phyloP scores from a whole-genome alignment of 2,113 vertebrate species.

The Numenius arquata region DNA sequence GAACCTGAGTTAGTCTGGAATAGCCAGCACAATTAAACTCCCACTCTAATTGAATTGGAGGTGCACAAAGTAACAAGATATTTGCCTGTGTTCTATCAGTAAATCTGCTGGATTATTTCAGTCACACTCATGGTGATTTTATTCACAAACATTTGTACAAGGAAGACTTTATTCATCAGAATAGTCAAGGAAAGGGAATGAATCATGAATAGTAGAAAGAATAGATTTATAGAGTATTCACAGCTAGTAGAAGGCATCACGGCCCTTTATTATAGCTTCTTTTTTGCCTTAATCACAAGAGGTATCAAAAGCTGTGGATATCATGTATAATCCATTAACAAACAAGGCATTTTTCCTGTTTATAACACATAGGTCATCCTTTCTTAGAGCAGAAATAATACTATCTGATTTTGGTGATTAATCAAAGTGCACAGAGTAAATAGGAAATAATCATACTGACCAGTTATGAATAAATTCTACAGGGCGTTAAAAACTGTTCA shows the following conservation, averaged over 20 bases:
- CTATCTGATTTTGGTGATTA: constrained; percentile 28
- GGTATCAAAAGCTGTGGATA: not conserved
- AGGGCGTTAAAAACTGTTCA: not conserved
- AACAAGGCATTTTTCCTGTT: not conserved
- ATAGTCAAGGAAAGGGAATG: not conserved
- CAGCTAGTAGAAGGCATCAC: not conserved
- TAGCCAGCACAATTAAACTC: not conserved
- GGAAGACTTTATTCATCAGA: not conserved
- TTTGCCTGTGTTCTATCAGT: not conserved
- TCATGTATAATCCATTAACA: constrained; percentile 34
- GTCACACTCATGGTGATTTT: not conserved
- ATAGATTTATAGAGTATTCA: not conserved
- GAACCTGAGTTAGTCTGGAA: not conserved
- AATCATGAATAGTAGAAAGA: not conserved
- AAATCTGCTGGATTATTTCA: not conserved
- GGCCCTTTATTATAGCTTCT: not conserved
- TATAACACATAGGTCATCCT: not conserved
- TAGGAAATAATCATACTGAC: constrained; percentile 24
- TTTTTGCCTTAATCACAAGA: not conserved
- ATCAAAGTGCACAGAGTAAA: not conserved
- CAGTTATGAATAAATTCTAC: constrained; percentile 13
- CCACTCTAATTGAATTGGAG: not conserved
- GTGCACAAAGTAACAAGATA: not conserved
- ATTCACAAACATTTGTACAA: not conserved
- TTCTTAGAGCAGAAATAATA: constrained; percentile 10